Base-by-base conservation (phyloP, 1,140 invertebrate species). In the Anastrepha obliqua region DNA sequence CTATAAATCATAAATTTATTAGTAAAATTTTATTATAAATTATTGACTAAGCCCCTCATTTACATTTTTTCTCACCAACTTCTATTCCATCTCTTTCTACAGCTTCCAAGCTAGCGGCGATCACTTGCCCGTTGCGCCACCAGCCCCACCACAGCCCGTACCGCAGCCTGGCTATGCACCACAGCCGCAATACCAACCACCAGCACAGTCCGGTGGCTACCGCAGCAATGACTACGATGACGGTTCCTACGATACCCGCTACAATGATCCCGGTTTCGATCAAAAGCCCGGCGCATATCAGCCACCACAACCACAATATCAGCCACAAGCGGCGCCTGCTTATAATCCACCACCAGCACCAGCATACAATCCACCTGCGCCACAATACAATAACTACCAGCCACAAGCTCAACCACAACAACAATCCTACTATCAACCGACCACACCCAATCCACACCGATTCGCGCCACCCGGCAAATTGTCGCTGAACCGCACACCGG, bases 381-480 rank as follows among this genome's bases (percentile, higher is more conserved):
- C 90, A 86, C 90, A 94, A 92, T 93, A 94, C 90, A 92, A 94
- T 93, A 92, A 94, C 93, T 91, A 92, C 91, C 91, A 90, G 78
- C 93, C 93, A 88, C 94, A 91, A 88, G 91, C 90, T 17, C 93
- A 91, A 87, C 93, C 90, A 88, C 89, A 91, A 7, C 90, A 87
- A 42, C 89, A 90, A 88, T 89, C 90, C 11, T 91, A 94, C 39
- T 93, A 94, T 44, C 94, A 95, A 88, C 90, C 94, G 64, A 96
- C 96, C 44, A 97, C 96, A 20, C 95, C 95, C 67, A 94, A 95
- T 15, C 95, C 96, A 2, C 94, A 95, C 88, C 95, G 96, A 89
- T 97, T 97, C 93, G 96, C 96, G 91, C 97, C 96, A 39, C 96
- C 97, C 2, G 97, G 97, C 87, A 97, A 97, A 92, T 95, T 98